Percentiles rank a stretch among this genome's conserved stretches.
These are phyloP conservation scores for Xiphophorus birchmanni DNA, from an alignment of 2,797 vertebrate genomes.

Conservation along the genomic window DNA sequence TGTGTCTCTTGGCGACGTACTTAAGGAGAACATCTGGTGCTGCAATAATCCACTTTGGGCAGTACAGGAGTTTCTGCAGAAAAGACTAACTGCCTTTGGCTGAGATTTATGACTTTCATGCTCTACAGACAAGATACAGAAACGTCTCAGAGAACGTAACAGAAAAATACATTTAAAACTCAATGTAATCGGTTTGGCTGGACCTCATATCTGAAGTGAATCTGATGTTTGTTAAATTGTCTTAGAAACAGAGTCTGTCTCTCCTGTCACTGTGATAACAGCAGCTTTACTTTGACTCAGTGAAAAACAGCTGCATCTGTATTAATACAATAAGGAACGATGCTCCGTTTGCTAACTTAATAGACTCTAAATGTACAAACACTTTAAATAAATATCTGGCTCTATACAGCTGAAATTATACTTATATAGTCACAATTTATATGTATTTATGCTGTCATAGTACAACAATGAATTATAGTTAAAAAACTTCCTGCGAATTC, in stretches of 20 bases:
- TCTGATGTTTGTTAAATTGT: neutral
- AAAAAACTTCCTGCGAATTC: neutral
- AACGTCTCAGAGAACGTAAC: neutral
- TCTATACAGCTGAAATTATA: neutral
- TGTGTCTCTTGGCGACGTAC: neutral
- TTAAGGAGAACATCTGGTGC: neutral
- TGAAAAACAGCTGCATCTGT: neutral
- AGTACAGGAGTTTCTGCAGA: neutral
- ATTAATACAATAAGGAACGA: neutral
- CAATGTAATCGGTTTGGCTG: neutral
- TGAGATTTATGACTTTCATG: neutral
- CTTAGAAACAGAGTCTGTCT: neutral
- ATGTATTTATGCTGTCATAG: neutral
- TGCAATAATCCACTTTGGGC: neutral
- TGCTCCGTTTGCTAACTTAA: neutral
- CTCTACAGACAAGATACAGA: neutral
- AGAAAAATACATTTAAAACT: neutral
- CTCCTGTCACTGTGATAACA: neutral
- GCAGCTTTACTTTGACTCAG: neutral
- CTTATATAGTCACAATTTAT: neutral
- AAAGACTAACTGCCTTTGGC: neutral
- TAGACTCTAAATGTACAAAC: neutral
- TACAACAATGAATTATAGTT: neutral
- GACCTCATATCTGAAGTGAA: neutral
- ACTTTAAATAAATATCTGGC: neutral